Percentiles rank a stretch among this genome's conserved stretches.
Conservation (phyloP, 2,113 vertebrate genomes). For the Myxocyprinus asiaticus region DNA sequence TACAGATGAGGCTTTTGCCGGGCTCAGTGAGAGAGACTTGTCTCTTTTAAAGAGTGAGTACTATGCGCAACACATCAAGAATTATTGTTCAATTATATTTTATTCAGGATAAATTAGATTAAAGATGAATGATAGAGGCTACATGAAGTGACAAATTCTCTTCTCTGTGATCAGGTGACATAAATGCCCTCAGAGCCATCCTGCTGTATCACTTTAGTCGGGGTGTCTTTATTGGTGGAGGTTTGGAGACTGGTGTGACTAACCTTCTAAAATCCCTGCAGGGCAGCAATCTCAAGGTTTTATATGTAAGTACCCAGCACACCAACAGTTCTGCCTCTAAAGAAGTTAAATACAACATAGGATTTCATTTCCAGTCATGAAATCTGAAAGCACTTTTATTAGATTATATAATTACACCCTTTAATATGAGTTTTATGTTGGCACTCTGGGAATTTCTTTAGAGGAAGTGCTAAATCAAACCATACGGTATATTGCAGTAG, state of each 20-base stretch:
- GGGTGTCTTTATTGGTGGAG: conserved; percentile 87
- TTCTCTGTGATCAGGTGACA: conserved; percentile 74
- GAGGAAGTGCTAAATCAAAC: not conserved
- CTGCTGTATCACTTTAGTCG: conserved; percentile 90
- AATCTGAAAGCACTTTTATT: too few relatives aligned
- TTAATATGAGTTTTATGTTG: not conserved
- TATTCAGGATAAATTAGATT: not conserved
- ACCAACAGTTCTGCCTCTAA: too few relatives aligned
- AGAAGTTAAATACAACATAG: too few relatives aligned
- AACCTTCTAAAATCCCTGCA: conserved; percentile 92
- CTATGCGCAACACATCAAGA: not conserved
- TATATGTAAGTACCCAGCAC: conserved; percentile 78
- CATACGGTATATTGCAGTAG: not conserved
- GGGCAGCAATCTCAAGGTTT: conserved; percentile 85
- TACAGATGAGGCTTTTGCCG: conserved; percentile 89
- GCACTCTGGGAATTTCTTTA: conserved; percentile 3
- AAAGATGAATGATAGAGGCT: not conserved
- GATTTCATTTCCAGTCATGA: too few relatives aligned
- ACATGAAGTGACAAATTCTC: not conserved
- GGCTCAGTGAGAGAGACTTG: conserved; percentile 80
- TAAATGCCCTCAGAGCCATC: conserved; percentile 87
- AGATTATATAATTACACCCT: too few relatives aligned
- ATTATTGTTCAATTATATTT: not conserved
- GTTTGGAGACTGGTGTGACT: conserved; percentile 90
- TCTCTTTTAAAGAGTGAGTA: conserved; percentile 80